These are phyloP conservation scores for Artibeus lituratus DNA, from an alignment of 2,797 vertebrate genomes.

Conservation along the genomic window DNA sequence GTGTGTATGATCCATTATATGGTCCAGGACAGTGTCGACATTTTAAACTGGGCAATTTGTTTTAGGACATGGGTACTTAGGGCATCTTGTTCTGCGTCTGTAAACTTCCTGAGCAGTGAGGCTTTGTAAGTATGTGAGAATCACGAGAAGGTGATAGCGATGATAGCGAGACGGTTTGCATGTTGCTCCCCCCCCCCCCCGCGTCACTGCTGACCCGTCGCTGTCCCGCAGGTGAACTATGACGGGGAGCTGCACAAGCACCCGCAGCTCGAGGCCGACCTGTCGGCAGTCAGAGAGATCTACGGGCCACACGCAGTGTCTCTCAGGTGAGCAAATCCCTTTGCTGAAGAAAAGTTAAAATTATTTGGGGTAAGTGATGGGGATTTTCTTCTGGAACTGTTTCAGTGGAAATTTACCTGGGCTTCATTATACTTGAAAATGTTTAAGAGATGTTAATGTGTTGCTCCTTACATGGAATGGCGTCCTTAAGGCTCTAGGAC, in stretches of 20 bases:
- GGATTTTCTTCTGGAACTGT: background rate
- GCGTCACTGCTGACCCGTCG: background rate
- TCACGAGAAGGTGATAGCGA: too few species aligned
- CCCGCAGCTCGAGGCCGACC: conserved; percentile 90
- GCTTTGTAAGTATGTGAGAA: background rate
- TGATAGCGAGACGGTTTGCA: fast-evolving
- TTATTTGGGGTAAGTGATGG: background rate
- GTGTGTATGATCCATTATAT: too few species aligned
- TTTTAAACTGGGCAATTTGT: background rate
- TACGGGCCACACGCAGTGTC: conserved; percentile 91
- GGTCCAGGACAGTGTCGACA: background rate
- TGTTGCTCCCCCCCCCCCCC: too few species aligned
- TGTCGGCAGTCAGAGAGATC: conserved; percentile 90
- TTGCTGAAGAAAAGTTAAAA: background rate
- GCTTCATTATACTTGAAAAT: background rate
- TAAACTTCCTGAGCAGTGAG: background rate
- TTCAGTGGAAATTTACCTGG: background rate
- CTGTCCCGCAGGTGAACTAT: conserved; percentile 86
- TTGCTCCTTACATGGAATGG: background rate
- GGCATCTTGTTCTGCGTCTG: background rate
- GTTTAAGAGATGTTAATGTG: background rate
- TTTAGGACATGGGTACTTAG: background rate
- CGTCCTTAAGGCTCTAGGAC: background rate
- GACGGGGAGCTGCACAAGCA: conserved; percentile 93
- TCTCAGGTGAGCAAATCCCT: conserved; percentile 86